Base-by-base conservation (phyloP, 1,140 invertebrate genomes). In the Drosophila murphyi region DNA sequence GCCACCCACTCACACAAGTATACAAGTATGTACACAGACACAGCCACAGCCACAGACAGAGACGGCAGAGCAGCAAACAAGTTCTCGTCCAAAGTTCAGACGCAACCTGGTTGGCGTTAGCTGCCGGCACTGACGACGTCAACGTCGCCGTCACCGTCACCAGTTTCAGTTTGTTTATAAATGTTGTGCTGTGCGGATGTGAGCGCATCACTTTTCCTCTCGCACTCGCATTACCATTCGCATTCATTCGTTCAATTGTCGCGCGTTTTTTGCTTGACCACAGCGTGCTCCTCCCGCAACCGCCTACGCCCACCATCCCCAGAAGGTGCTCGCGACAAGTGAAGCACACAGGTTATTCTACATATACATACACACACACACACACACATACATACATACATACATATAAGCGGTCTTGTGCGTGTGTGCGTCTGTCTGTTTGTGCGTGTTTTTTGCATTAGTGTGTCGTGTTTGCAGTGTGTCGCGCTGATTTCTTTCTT, bases 91-190 rank as follows among this genome's bases (percentile, higher is more conserved):
- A 61, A 45, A 47, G 72, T 77, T 67, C 62, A 47, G 64, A 67
- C 67, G 77, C 57, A 83, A 73, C 81, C 47, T 48, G 77, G 29
- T 85, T 85, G 77, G 28, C 73, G 80, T 79, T 83, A 77, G 73
- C 81, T 74, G 80, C 63, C 80, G 73, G 80, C 64, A 62, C 61
- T 50, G 57, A 35, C 55, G 50, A 61, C 73, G 56, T 31, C 37
- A 37, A 43, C 68, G 43, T 12, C 54, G 32, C 37, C 55, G 63
- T 47, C 62, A 31, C 28, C 54, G 37, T 41, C 12, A 12, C 51
- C 52, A 51, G 20, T 20, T 54, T 74, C 59, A 74, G 78, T 87
- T 87, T 87, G 82, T 87, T 87, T 87, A 73, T 81, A 76, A 86
- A 86, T 76, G 68, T 67, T 76, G 78, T 72, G 75, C 70, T 47